Conservation (phyloP, 35 echinoderm and acorn worm species). For the Ophiothrix spiculata region DNA sequence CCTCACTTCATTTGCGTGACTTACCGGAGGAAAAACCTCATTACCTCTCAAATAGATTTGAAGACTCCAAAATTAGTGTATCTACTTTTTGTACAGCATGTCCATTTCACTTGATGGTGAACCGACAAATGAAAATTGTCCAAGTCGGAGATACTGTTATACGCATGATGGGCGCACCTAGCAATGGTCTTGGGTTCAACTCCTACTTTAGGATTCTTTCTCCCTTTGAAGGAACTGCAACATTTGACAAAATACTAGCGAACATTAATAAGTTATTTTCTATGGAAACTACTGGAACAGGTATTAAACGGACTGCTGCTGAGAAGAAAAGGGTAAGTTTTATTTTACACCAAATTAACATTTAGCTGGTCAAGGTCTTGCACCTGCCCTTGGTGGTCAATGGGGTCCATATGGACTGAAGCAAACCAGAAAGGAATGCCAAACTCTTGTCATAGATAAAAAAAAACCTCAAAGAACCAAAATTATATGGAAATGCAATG, state of each 20-base stretch:
- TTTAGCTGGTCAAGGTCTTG: no score
- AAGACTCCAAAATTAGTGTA: slow-evolving; percentile 65
- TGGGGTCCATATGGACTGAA: no score
- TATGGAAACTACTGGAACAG: slow-evolving; percentile 60
- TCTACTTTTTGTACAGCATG: slow-evolving; percentile 72
- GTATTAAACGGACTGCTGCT: not conserved
- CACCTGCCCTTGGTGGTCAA: no score
- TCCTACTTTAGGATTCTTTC: slow-evolving; percentile 73
- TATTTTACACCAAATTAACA: no score
- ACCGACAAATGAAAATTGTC: slow-evolving; percentile 66
- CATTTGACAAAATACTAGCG: slow-evolving; percentile 74
- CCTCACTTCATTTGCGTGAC: slow-evolving; percentile 30
- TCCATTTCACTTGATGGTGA: slow-evolving; percentile 88
- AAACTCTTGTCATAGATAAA: no score
- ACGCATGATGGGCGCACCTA: slow-evolving; percentile 69
- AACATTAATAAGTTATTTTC: slow-evolving; percentile 80
- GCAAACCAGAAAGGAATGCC: no score
- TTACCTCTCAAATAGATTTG: slow-evolving; percentile 11
- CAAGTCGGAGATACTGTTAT: slow-evolving; percentile 86
- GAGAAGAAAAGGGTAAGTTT: slow-evolving; percentile 23
- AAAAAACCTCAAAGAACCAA: no score
- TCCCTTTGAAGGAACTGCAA: slow-evolving; percentile 59
- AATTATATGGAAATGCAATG: no score
- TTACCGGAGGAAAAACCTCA: slow-evolving; percentile 14
- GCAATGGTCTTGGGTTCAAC: slow-evolving; percentile 77